A percentile compares a stretch with the other conserved stretches of the same genome.
Conservation (phyloP, 2,113 vertebrate species). For the Fulmarus glacialis region DNA sequence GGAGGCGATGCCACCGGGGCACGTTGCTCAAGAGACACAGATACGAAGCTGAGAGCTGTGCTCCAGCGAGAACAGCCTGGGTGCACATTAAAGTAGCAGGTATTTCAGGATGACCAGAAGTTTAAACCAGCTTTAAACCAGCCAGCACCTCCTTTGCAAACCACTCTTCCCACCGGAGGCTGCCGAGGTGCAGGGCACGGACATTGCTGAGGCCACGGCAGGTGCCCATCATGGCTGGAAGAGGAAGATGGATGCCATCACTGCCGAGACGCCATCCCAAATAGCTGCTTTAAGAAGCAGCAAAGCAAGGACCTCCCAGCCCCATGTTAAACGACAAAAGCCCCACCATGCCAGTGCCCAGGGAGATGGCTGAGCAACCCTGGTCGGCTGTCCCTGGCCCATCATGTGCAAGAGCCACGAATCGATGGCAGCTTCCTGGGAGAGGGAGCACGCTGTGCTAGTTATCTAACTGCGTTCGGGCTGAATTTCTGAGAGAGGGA, state of each 20-base stretch:
- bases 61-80: not conserved
- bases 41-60: not conserved
- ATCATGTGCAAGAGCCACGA: not conserved
- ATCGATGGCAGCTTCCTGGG: not conserved
- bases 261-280: rapidly evolving
- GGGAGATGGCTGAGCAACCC: not conserved
- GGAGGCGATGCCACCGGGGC: rapidly evolving
- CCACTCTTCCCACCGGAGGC: not conserved
- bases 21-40: rapidly evolving
- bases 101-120: not conserved
- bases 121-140: not conserved
- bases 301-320: not conserved
- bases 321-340: not conserved
- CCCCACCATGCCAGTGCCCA: rapidly evolving
- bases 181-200: rapidly evolving
- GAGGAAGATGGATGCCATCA: not conserved
- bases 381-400: not conserved
- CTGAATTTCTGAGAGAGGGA: not conserved
- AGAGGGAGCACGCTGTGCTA: not conserved
- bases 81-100: not conserved
- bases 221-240: rapidly evolving
- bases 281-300: not conserved
- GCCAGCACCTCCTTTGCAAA: not conserved
- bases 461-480: not conserved
- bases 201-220: rapidly evolving